These are phyloP conservation scores for Buphagus erythrorhynchus DNA, from an alignment of 2,797 vertebrate species.

Conservation along the genomic window DNA sequence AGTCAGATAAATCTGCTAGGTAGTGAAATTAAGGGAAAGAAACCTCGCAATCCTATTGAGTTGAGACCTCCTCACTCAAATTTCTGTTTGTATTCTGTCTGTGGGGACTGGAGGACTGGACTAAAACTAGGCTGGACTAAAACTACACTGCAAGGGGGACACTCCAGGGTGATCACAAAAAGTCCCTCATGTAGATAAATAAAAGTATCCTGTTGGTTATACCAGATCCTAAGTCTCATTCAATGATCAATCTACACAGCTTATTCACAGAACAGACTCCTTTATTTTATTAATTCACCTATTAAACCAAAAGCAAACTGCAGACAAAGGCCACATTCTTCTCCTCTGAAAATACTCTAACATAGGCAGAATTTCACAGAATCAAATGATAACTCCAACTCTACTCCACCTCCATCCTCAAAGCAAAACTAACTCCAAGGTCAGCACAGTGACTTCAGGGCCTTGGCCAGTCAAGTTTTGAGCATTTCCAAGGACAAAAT, in stretches of 20 bases:
- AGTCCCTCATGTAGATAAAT: background rate
- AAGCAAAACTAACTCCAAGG: background rate
- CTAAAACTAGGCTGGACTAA: background rate
- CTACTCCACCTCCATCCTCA: background rate
- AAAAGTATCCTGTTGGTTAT: background rate
- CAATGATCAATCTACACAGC: accelerated
- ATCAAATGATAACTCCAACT: background rate
- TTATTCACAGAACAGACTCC: background rate
- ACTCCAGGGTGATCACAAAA: background rate
- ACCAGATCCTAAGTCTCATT: background rate
- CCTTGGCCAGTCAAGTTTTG: background rate
- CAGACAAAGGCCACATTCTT: background rate
- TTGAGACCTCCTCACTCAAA: background rate
- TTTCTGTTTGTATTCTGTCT: background rate
- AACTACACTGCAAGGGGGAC: background rate
- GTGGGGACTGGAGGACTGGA: background rate
- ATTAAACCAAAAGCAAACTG: background rate
- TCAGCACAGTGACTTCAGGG: background rate
- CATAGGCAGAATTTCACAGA: background rate
- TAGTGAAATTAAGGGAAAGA: background rate
- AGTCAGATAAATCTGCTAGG: background rate
- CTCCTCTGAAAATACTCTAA: background rate
- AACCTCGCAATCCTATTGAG: background rate
- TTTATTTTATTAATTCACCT: background rate
- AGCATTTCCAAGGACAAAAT: background rate